These are phyloP conservation scores for Rhynchopsitta pachyrhyncha DNA, from an alignment of 2,113 vertebrate species.

Conservation along the genomic window DNA sequence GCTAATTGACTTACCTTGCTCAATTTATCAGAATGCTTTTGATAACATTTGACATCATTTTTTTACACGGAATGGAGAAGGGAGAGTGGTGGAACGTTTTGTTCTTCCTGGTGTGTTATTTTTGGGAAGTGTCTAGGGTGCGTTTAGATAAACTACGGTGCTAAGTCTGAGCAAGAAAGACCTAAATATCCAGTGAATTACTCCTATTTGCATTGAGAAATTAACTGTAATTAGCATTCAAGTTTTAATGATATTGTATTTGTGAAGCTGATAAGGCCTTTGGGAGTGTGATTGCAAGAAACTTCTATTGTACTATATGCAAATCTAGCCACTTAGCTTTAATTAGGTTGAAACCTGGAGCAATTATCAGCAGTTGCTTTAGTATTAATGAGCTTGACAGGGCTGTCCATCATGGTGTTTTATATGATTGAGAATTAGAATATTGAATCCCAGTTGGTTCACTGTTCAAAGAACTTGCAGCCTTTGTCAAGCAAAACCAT, in stretches of 20 bases:
- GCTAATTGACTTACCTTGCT: conserved; percentile 70
- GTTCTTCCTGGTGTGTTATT: conserved; percentile 36
- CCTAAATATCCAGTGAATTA: conserved; percentile 59
- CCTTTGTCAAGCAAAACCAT: not conserved
- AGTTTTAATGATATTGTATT: conserved; percentile 75
- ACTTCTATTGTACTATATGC: conserved; percentile 75
- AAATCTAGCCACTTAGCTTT: conserved; percentile 79
- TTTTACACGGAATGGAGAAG: not conserved
- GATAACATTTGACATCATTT: conserved; percentile 31
- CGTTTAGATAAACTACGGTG: conserved; percentile 49
- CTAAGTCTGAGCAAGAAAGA: conserved; percentile 48
- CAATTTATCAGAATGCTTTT: conserved; percentile 13
- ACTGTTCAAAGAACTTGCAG: not conserved
- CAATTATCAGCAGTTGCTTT: conserved; percentile 73
- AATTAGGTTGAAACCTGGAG: conserved; percentile 78
- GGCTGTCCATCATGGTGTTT: conserved; percentile 66
- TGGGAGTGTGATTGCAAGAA: conserved; percentile 61
- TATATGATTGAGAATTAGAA: conserved; percentile 65
- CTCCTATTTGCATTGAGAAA: conserved; percentile 72
- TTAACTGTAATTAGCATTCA: conserved; percentile 80
- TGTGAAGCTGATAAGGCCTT: conserved; percentile 74
- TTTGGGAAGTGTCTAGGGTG: conserved; percentile 20
- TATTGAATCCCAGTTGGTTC: conserved; percentile 38
- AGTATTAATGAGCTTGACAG: conserved; percentile 69
- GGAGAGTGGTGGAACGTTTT: not conserved